Evolutionary conservation across 2,113 vertebrate species (phyloP), one percentile per base, ranked within the genome.

Genomic region (Hyla sarda): DNA sequence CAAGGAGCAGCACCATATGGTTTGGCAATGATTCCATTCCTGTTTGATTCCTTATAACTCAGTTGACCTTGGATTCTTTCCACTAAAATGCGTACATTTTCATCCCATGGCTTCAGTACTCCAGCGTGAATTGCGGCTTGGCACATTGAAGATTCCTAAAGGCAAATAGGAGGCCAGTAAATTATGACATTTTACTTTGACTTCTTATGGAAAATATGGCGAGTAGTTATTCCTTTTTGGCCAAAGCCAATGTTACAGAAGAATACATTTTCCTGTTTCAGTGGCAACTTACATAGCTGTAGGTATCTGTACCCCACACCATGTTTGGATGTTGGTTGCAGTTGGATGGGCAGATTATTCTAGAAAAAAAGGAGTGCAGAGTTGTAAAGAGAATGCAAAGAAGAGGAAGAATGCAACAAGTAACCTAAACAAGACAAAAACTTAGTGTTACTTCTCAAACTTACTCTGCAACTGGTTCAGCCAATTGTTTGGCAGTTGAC

Each of bases 71-170:
- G 32, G 1, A 37, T 41, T 25, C 30, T 56, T 41, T 58, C 52
- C 47, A 76, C 77, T n/a, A 6, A 1, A 13, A 37, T 47, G 30
- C 1, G 1, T 82, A 3, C 7, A 32, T 8, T 7, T 13, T 19
- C 41, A 11, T 28, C 37, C 23, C 10, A 1, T 11, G 60, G 19
- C 19, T 14, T 23, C 0, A 62, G 1, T n/a, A 41, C 9, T 11
- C 60, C 60, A 21, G 14, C 41, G 32, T 82, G 80, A 6, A 82
- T 34, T 47, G 62, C 62, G 3, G 81, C 81, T 71, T 28, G 13
- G 21, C 81, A 82, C 4, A 54, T 9, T 19, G 65, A 52, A 9
- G 37, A 52, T 23, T 82, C 62, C 81, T 82, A 23, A 23, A 28
- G 41, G n/a, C 4, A 79, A 41, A 41, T 8, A 41, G 41, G 32